Evolutionary conservation across 1,140 invertebrate genomes (phyloP), one percentile per base, ranked within the genome.

Genomic region (Macrobrachium rosenbergii): DNA sequence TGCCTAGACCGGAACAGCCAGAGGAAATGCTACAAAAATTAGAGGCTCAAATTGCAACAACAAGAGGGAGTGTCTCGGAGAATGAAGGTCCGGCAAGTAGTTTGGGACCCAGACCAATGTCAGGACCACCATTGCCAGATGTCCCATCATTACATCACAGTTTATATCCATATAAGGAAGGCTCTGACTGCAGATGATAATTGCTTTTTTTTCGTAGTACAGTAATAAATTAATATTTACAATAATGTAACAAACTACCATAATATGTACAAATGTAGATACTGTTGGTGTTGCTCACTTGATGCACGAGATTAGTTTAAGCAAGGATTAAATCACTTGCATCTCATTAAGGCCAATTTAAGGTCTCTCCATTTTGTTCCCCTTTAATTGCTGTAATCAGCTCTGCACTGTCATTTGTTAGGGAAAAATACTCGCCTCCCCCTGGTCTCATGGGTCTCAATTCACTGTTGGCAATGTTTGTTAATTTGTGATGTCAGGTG

Each of bases 161-260:
- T 45, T 67, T 88, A 58, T 85, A 82, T 76, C 87, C 89, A 59
- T 90, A 82, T 75, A 88, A 90, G 85, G 89, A 90, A 78, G 88
- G 87, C 72, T 90, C 89, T 23, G 88, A 88, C 83, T 88, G 87
- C 83, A 90, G 89, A 90, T 90, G 89, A 90, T 90, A 90, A 83
- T 83, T 87, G 81, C 83, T 83, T 87, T 77, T 79, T 72, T 80
- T 79, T 89, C 76, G 60, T 84, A 84, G 82, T 88, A 37, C 28
- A 37, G 28, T 37, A 37, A 37, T 37, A 37, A 37, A 37, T 37
- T 37, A 37, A 37, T 37, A 37, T 37, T 37, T 37, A 37, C 28
- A 37, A 88, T 82, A 88, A 82, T 77, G 64, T 83, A 83, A 81
- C 82, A 88, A 81, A 82, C 78, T 82, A 82, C 87, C 87, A 83